Conservation (phyloP, 2,888 invertebrate genomes). For the Sarcophaga variegata region DNA sequence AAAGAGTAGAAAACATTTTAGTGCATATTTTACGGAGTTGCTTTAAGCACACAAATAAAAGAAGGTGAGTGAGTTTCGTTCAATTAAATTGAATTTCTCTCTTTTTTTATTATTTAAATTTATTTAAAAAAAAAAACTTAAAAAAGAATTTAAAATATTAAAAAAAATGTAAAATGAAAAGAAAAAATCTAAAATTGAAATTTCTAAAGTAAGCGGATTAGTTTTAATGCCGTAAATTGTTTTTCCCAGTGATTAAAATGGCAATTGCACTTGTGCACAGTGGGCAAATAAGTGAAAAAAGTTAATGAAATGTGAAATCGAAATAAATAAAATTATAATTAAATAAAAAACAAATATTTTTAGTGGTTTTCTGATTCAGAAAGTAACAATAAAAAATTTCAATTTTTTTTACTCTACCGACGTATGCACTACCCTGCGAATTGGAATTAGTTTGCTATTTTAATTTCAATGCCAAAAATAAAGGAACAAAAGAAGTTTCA, state of each 20-base stretch:
- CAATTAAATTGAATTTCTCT: not conserved
- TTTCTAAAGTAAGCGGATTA: not conserved
- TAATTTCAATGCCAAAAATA: too few species aligned
- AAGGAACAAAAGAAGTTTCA: too few species aligned
- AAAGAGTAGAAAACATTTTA: constrained; percentile 39
- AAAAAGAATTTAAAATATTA: not conserved
- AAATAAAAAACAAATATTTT: not conserved
- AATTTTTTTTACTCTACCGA: too few species aligned
- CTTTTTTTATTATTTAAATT: not conserved
- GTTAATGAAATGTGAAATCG: not conserved
- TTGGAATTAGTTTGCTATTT: too few species aligned
- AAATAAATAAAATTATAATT: not conserved
- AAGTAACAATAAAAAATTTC: too few species aligned
- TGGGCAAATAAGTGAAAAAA: not conserved
- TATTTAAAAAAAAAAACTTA: not conserved
- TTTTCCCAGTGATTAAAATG: not conserved
- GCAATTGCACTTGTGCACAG: constrained; percentile 12
- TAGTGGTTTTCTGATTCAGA: too few species aligned
- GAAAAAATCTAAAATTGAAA: not conserved
- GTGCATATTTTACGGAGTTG: constrained; percentile 59
- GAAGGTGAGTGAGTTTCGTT: constrained; percentile 7
- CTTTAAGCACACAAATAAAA: constrained; percentile 37
- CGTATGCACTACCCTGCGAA: too few species aligned
- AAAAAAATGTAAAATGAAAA: not conserved
- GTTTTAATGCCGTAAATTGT: not conserved